Percentiles rank a stretch among this genome's conserved stretches.
Conservation (phyloP, 2,113 vertebrate species). For the Atractosteus spatula region DNA sequence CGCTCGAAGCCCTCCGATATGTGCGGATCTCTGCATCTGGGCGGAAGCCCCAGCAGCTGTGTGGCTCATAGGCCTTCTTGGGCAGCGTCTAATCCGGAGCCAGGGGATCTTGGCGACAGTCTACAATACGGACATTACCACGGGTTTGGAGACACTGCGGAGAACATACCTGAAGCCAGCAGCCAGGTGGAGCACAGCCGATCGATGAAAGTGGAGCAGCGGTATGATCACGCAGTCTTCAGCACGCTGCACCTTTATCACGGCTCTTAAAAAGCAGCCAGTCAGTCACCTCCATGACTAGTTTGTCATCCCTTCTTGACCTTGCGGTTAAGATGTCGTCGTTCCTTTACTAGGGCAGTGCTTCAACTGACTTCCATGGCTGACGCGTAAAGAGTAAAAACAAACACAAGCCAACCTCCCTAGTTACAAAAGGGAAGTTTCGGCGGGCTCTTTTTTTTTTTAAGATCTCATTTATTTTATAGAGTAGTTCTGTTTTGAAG, state of each 20-base stretch:
- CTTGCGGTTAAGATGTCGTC: constrained; percentile 16
- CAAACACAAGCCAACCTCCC: constrained; percentile 1
- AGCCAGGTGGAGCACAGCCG: constrained; percentile 83
- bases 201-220: constrained; percentile 72
- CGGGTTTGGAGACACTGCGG: constrained; percentile 93
- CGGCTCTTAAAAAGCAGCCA: constrained; percentile 61
- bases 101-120: constrained; percentile 64
- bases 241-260: constrained; percentile 77
- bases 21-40: constrained; percentile 86
- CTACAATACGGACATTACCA: constrained; percentile 90
- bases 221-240: constrained; percentile 68
- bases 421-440: constrained; percentile 43
- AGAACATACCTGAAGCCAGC: constrained; percentile 80
- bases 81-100: constrained; percentile 29
- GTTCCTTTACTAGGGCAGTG: constrained; percentile 13
- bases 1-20: constrained; percentile 50
- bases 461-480: constrained; percentile 5
- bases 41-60: constrained; percentile 75
- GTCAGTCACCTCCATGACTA: background rate
- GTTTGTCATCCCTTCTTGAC: constrained; percentile 28
- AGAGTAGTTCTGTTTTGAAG: background rate
- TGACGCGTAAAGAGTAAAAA: background rate
- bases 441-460: constrained; percentile 15
- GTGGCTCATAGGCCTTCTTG: constrained; percentile 67
- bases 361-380: background rate